A percentile compares a stretch with the other conserved stretches of the same genome.
Evolutionary conservation across 2,888 invertebrate species (phyloP).

Genomic region (Uropetala carovei): DNA sequence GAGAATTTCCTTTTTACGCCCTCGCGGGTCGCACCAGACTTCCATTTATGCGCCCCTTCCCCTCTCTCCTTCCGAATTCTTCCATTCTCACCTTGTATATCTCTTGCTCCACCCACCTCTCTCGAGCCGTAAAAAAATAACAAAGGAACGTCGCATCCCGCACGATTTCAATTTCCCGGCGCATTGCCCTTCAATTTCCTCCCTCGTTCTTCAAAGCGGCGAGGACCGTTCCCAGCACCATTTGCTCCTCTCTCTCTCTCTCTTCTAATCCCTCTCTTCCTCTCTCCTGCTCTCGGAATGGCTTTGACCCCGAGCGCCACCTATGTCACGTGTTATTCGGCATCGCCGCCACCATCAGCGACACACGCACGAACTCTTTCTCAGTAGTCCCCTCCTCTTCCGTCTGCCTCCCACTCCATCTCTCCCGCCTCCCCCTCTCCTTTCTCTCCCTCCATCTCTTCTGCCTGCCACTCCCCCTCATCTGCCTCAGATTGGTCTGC

Average conservation of each 20-base stretch:
- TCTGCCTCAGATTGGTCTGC: no score
- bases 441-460: no score
- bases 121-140: background rate
- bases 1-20: background rate
- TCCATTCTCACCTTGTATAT: no score
- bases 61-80: background rate
- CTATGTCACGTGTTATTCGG: background rate
- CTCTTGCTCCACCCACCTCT: background rate
- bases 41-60: background rate
- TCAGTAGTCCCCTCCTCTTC: no score
- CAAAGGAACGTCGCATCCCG: background rate
- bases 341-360: background rate
- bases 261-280: no score
- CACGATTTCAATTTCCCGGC: slow-evolving; percentile 16
- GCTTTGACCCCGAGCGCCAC: background rate
- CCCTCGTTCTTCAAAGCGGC: background rate
- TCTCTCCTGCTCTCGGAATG: background rate
- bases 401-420: no score
- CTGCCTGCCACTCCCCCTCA: no score
- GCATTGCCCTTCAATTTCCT: slow-evolving; percentile 16
- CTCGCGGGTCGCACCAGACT: background rate
- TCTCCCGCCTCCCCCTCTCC: no score
- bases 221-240: background rate
- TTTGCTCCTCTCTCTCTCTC: no score
- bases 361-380: background rate